These are phyloP conservation scores for Beaufortia kweichowensis DNA, from an alignment of 2,113 vertebrate genomes.

Conservation along the genomic window DNA sequence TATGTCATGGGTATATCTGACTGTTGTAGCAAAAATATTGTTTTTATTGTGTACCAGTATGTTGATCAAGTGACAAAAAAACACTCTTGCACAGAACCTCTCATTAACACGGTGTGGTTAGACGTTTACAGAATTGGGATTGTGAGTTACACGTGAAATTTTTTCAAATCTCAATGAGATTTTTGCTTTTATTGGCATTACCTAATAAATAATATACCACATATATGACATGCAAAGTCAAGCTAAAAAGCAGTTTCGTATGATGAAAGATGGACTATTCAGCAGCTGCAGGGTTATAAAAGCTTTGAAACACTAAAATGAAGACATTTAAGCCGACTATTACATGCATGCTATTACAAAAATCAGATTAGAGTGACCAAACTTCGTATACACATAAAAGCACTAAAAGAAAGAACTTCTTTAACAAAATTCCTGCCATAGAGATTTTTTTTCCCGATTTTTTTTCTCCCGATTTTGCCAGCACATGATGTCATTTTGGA, in stretches of 20 bases:
- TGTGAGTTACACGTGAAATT: slow-evolving; percentile 63
- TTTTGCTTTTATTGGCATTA: slow-evolving; percentile 12
- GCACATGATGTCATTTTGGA: slow-evolving; percentile 53
- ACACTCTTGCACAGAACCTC: slow-evolving; percentile 86
- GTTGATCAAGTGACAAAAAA: slow-evolving; percentile 71
- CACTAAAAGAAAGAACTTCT: slow-evolving; percentile 46
- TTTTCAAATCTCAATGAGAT: slow-evolving; percentile 15
- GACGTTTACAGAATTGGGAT: slow-evolving; percentile 35
- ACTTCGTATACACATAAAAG: slow-evolving; percentile 19
- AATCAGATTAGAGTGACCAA: slow-evolving; percentile 16
- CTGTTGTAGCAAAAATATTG: slow-evolving; percentile 76
- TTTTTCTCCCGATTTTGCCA: slow-evolving; percentile 36
- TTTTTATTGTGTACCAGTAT: slow-evolving; percentile 68
- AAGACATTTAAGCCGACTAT: neutral
- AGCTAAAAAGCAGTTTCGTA: neutral
- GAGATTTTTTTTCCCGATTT: slow-evolving; percentile 65
- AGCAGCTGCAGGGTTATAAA: neutral
- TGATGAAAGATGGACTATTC: neutral
- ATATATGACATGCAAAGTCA: neutral
- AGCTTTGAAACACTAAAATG: slow-evolving; percentile 36
- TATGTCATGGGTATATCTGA: slow-evolving; percentile 71
- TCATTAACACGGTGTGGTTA: slow-evolving; percentile 46
- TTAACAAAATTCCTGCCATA: slow-evolving; percentile 67
- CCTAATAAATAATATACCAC: neutral
- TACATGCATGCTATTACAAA: slow-evolving; percentile 18